Evolutionary conservation across 1,140 invertebrate species (phyloP).

Genomic region (Copidosoma floridanum): DNA sequence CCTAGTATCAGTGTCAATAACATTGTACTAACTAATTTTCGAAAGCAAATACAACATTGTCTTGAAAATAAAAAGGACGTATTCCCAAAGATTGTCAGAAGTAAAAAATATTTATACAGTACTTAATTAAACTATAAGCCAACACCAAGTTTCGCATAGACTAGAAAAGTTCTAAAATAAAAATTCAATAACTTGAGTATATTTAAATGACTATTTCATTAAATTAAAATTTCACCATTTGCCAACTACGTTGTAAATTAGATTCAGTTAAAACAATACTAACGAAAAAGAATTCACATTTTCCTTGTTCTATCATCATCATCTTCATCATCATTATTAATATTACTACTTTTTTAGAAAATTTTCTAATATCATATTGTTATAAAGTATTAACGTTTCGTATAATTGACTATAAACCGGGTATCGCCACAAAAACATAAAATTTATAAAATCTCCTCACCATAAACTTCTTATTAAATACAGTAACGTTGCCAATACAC

Average conservation of each 20-base stretch:
- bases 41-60: conserved; percentile 19
- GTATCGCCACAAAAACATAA: conserved; percentile 10
- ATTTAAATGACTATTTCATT: conserved; percentile 22
- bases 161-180: conserved; percentile 15
- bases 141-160: conserved; percentile 16
- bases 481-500: not conserved
- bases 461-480: not conserved
- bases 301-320: no score
- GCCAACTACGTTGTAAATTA: conserved; percentile 16
- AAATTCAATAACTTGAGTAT: not conserved
- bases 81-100: conserved; percentile 23
- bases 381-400: conserved; percentile 6
- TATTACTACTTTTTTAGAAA: no score
- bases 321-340: no score
- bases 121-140: conserved; percentile 4
- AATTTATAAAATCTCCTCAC: not conserved
- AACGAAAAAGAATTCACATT: not conserved
- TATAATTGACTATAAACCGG: conserved; percentile 20
- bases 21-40: conserved; percentile 7
- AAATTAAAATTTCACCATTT: conserved; percentile 15
- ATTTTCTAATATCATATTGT: no score
- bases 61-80: conserved; percentile 21
- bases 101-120: not conserved
- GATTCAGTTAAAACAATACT: conserved; percentile 13
- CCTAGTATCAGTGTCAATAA: conserved; percentile 30